phyloP scores from a whole-genome alignment of 2,797 vertebrate genomes.

The Gadopsis marmoratus region DNA sequence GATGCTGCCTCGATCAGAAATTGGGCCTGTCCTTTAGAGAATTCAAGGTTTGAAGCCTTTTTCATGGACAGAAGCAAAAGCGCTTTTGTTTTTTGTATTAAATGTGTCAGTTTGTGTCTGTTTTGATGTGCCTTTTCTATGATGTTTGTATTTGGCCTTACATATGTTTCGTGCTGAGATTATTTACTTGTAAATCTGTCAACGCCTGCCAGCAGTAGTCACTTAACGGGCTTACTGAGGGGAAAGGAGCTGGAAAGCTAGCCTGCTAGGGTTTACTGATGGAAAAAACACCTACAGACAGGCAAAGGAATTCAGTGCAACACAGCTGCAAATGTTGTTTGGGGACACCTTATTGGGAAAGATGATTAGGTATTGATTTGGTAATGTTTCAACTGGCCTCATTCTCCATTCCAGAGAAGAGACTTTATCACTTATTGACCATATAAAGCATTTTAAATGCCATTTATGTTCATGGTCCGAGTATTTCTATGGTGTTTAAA shows the following conservation, averaged over 20 bases:
- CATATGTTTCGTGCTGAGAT: background rate
- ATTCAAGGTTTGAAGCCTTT: slow-evolving; percentile 26
- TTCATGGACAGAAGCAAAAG: slow-evolving; percentile 30
- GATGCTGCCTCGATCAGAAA: slow-evolving; percentile 37
- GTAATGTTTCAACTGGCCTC: background rate
- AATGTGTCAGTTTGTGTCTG: background rate
- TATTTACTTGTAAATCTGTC: slow-evolving; percentile 22
- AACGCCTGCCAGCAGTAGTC: background rate
- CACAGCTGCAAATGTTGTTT: slow-evolving; percentile 1
- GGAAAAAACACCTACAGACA: slow-evolving; percentile 12
- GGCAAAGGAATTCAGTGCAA: background rate
- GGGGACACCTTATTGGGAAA: background rate
- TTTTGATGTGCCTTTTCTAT: slow-evolving; percentile 6
- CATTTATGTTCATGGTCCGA: too few relatives aligned
- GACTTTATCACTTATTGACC: background rate
- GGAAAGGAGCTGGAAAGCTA: background rate
- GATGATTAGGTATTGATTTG: background rate
- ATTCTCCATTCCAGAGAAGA: background rate
- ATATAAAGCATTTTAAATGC: background rate
- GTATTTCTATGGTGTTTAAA: too few relatives aligned
- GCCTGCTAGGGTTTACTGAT: background rate
- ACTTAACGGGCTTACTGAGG: slow-evolving; percentile 11
- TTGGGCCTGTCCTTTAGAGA: slow-evolving; percentile 47
- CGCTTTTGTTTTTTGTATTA: slow-evolving; percentile 17
- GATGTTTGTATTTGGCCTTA: background rate